Base-by-base conservation (phyloP, 1,140 invertebrate genomes). In the Bombus confusus region DNA sequence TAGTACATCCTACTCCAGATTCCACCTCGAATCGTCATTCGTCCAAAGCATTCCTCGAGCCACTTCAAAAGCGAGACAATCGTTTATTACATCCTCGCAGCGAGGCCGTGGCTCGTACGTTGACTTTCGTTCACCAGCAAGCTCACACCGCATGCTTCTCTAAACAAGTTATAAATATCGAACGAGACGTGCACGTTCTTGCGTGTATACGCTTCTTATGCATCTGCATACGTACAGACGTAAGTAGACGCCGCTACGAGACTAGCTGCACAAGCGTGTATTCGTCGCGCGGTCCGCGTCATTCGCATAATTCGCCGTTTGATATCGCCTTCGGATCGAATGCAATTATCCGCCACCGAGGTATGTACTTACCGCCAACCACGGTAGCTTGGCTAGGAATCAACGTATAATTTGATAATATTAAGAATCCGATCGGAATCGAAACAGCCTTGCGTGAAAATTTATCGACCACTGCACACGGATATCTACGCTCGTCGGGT, bases 141-240 rank as follows among this genome's bases (percentile, higher is more conserved):
- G 4, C 66, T 52, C 84, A 25, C 22, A 4, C 52, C 3, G 59
- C 71, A 47, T 77, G 85, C 80, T 77, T 83, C 85, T 86, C 80
- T 83, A 86, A 86, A 86, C 85, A 83, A 82, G 85, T 86, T 86
- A 80, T 86, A 86, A 86, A 86, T 86, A 81, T 69, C 84, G 31
- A 59, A 86, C 39, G 68, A 71, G 81, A 78, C 62, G 66, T 43
- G n/a, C 62, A 25, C 59, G 43, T 31, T 66, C 71, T 39, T 4
- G 59, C 25, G 22, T 43, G n/a, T 37, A 15, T 28, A 22, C 31
- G 39, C 13, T 18, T n/a, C 41, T 68, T 25, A 18, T 5, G 37
- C 69, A 59, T 52, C 78, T 52, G 47, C 68, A 59, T 34, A 66
- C 80, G 37, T n/a, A 47, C 18, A 43, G 18, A 41, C 39, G 15